Conservation (phyloP, 1,140 invertebrate species). For the Drosophila ohnishii region DNA sequence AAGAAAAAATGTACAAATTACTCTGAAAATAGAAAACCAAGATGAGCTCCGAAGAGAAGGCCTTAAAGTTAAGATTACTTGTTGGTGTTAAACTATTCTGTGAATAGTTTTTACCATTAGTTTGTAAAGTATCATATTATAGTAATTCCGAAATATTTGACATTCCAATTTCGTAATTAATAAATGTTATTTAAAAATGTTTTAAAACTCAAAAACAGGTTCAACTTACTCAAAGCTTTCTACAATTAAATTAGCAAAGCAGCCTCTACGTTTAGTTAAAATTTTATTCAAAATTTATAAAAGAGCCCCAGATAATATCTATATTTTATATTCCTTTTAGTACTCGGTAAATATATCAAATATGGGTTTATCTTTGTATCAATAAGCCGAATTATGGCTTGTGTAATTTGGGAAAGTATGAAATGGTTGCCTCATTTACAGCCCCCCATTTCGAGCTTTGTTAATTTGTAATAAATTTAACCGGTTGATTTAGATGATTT, state of each 20-base stretch:
- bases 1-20: neutral
- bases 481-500: slow-evolving; percentile 41
- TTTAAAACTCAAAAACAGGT: neutral
- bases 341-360: neutral
- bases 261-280: too few species aligned
- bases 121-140: neutral
- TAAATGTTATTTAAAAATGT: neutral
- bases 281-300: neutral
- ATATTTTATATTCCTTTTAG: neutral
- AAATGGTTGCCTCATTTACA: slow-evolving; percentile 26
- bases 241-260: neutral
- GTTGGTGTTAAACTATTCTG: too few species aligned
- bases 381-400: neutral
- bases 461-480: slow-evolving; percentile 42
- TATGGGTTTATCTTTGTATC: slow-evolving; percentile 1
- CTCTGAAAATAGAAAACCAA: neutral
- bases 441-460: neutral
- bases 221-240: neutral
- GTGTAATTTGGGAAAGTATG: neutral
- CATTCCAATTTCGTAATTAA: too few species aligned
- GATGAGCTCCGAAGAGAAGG: neutral
- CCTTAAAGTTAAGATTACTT: slow-evolving; percentile 9
- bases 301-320: neutral
- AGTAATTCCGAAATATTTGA: neutral
- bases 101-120: too few species aligned